Base-by-base conservation (phyloP, 1,140 invertebrate species). In the Hyles euphorbiae region DNA sequence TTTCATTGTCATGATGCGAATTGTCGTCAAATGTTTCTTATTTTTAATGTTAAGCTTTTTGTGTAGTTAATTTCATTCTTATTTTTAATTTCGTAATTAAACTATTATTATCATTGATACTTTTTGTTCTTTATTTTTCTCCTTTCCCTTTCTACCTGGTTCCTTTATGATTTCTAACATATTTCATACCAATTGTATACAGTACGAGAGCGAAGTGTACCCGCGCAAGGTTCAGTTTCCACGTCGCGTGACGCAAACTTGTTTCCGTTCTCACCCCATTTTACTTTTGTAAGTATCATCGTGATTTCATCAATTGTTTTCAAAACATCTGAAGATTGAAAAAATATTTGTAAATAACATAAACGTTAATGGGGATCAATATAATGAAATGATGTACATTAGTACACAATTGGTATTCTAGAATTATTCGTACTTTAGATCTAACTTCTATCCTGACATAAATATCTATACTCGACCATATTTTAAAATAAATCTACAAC, bases 1-100 rank as follows among this genome's bases (percentile, higher is more conserved):
- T 71, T 64, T 65, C 66, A 62, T 59, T 68, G 63, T 77, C 75
- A 73, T 7, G 53, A 12, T 44, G 12, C 33, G n/a, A 34, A 32
- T 56, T 56, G 43, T 46, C 74, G 72, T 80, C 71, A 74, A 69
- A 76, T 75, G 74, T 82, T 79, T 82, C 74, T 83, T 82, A 82
- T 78, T 82, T 79, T 81, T 85, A 85, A 79, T 63, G 52, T 82
- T 88, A 88, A 85, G 83, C 72, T 80, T 83, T 83, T 77, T 83
- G 83, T 88, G 85, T 87, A 83, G 70, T 88, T 87, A 87, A 81
- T 88, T 88, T 88, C 83, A 81, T 79, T 78, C 81, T 84, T 85
- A 86, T 88, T 85, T 83, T 88, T 87, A 84, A 77, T 86, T 88
- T 87, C 79, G 76, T 88, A 83, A 88, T 88, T 88, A 88, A 88